A percentile compares a stretch with the other conserved stretches of the same genome.
phyloP scores from a whole-genome alignment of 1,140 invertebrate species.

The Drosophila suzukii region DNA sequence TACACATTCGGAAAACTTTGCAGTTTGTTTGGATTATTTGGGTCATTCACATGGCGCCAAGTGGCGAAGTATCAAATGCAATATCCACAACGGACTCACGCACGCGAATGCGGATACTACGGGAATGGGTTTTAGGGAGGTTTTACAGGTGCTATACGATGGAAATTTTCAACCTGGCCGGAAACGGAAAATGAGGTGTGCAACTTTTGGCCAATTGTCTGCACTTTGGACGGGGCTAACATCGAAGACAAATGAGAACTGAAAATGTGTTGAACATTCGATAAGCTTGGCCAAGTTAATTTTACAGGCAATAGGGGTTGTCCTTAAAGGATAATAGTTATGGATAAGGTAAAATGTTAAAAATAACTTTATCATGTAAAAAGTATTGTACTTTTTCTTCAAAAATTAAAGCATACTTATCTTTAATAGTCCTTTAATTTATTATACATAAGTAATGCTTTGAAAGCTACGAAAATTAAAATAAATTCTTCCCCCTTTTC shows the following conservation, averaged over 20 bases:
- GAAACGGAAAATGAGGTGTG: conserved; percentile 73
- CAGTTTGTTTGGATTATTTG: conserved; percentile 78
- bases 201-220: conserved; percentile 48
- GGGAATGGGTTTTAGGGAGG: background rate
- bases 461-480: too few species aligned
- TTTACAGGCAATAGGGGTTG: conserved; percentile 21
- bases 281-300: conserved; percentile 35
- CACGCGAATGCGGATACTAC: conserved; percentile 39
- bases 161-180: conserved; percentile 33
- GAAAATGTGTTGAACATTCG: conserved; percentile 41
- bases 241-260: conserved; percentile 25
- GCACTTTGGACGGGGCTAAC: conserved; percentile 9
- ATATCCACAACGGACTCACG: conserved; percentile 50
- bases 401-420: too few species aligned
- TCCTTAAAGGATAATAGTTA: conserved; percentile 1
- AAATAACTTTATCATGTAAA: too few species aligned
- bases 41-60: conserved; percentile 83
- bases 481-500: background rate
- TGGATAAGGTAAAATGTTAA: background rate
- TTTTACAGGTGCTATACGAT: conserved; percentile 20
- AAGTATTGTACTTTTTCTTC: too few species aligned
- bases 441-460: too few species aligned
- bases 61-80: conserved; percentile 52
- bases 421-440: too few species aligned
- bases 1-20: conserved; percentile 57